phyloP scores from a whole-genome alignment of 2,888 invertebrate species.

The Macrophya alboannulata region DNA sequence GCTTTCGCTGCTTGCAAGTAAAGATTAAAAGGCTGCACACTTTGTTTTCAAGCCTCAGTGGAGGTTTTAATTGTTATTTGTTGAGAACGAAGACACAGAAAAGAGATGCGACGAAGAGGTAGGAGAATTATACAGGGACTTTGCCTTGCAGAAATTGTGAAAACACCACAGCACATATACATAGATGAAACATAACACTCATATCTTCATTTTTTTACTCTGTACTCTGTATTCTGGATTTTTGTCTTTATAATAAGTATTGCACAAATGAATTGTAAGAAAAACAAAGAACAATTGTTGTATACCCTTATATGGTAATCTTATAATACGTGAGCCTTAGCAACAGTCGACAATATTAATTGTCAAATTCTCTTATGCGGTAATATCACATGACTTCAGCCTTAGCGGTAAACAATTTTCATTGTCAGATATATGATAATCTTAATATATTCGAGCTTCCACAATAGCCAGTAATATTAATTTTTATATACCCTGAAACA shows the following conservation, averaged over 20 bases:
- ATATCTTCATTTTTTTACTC: background rate
- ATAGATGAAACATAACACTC: background rate
- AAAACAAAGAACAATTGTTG: constrained; percentile 1
- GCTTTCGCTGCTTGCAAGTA: background rate
- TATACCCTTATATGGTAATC: background rate
- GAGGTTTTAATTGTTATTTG: background rate
- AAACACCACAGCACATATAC: no score
- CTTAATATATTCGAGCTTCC: no score
- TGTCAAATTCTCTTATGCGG: background rate
- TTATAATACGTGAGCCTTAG: background rate
- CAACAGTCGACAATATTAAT: background rate
- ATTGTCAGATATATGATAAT: no score
- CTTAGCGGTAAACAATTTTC: background rate
- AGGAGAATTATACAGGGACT: background rate
- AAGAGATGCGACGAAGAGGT: no score
- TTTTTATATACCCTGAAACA: background rate
- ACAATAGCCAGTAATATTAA: no score
- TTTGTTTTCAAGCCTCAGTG: background rate
- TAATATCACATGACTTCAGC: background rate
- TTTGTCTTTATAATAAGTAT: background rate
- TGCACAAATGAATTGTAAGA: constrained; percentile 1
- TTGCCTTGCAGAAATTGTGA: background rate
- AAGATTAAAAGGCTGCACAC: background rate
- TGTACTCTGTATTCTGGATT: background rate
- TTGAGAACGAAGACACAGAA: no score